Base-by-base conservation (phyloP, 2,113 vertebrate genomes). In the Mellivora capensis region DNA sequence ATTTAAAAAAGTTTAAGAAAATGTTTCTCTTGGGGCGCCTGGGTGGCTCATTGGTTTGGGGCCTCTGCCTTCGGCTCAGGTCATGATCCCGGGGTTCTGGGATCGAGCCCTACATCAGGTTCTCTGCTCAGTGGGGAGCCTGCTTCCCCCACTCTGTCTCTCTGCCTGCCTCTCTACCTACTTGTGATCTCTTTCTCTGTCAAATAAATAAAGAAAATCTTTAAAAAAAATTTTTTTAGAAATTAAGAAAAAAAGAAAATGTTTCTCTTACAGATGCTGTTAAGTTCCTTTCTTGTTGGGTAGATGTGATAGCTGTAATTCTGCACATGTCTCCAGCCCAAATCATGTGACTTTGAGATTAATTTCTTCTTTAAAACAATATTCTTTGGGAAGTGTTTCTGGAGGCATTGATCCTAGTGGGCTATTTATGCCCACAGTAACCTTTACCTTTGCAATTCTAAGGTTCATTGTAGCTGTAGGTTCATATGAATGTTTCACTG, bases 281-380 rank as follows among this genome's bases (percentile, higher is more conserved):
- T 88, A 79, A 64, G 54, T 93, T 87, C 7, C 57, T 52, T 84
- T 77, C 69, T 95, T 94, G 3, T 95, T 97, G 98, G 91, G 77
- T 39, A 96, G 86, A 82, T 44, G 88, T 34, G 12, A 72, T 79
- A 87, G 7, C 39, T 72, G 49, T 94, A 74, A 1, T 1, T 86
- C 25, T 77, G 72, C 0, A 8, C 3, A 3, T 82, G 34, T n/a
- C 12, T 96, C 54, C 27, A 95, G 23, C 42, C 7, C 93, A 94
- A 61, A 81, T 12, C 59, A 34, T 91, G 83, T 12, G 31, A 9
- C 47, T 97, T 97, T 97, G 74, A 96, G 82, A 96, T 97, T 97
- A 79, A 97, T 97, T 94, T 97, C 76, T 61, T 96, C 13, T 79
- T 69, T 81, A 97, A 97, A 96, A 67, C 31, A 20, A 69, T 82